These are phyloP conservation scores for Eupithecia subfuscata DNA, from an alignment of 2,888 invertebrate genomes.

Conservation along the genomic window DNA sequence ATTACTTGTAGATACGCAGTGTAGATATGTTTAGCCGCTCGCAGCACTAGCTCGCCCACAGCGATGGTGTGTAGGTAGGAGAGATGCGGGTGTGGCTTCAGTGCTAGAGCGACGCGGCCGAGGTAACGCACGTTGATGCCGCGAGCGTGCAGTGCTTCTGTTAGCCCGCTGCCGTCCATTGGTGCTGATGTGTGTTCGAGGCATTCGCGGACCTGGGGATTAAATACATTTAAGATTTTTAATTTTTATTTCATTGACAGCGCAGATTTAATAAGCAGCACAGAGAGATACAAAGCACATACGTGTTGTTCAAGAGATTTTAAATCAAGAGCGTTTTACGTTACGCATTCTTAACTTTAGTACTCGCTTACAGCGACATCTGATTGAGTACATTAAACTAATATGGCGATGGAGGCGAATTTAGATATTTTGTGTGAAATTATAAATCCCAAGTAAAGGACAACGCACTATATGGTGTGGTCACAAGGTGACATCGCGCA, in stretches of 20 bases:
- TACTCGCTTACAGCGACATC: background rate
- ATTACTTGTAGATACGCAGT: slow-evolving; percentile 93
- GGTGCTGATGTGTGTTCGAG: slow-evolving; percentile 96
- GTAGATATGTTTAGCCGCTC: slow-evolving; percentile 97
- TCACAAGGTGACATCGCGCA: too few species aligned
- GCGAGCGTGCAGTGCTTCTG: slow-evolving; percentile 96
- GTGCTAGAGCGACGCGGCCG: slow-evolving; percentile 93
- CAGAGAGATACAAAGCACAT: background rate
- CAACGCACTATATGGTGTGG: too few species aligned
- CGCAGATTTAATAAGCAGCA: background rate
- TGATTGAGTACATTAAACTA: too few species aligned
- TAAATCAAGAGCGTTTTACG: background rate
- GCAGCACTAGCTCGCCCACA: slow-evolving; percentile 93
- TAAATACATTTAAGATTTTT: background rate
- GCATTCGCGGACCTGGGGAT: slow-evolving; percentile 91
- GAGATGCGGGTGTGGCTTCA: slow-evolving; percentile 90
- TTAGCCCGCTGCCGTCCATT: slow-evolving; percentile 96
- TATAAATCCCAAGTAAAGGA: too few species aligned
- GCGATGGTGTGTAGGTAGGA: slow-evolving; percentile 95
- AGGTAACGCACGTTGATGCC: slow-evolving; percentile 99
- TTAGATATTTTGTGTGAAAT: too few species aligned
- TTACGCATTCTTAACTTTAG: background rate
- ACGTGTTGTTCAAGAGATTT: background rate
- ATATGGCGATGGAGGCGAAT: too few species aligned
- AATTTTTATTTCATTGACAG: background rate